phyloP scores from a whole-genome alignment of 2,113 vertebrate species.

The Carassius auratus region DNA sequence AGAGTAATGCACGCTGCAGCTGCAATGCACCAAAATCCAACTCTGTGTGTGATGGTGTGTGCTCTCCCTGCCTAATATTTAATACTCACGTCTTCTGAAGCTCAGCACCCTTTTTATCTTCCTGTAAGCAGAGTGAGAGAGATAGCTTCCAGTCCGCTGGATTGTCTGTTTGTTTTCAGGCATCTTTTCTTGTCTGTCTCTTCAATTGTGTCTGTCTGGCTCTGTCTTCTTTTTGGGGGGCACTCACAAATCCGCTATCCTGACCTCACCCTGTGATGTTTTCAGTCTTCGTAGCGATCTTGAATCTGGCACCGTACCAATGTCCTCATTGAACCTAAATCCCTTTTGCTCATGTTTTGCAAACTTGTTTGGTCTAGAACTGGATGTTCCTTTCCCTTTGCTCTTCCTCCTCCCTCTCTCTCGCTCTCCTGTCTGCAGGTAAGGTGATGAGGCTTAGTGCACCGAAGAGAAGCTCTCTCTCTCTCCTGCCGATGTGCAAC shows the following conservation, averaged over 20 bases:
- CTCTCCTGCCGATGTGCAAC: conserved; percentile 37
- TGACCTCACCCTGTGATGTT: not conserved
- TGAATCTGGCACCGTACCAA: not conserved
- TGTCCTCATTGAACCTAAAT: not conserved
- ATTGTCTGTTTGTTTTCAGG: conserved; percentile 60
- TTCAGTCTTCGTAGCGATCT: not conserved
- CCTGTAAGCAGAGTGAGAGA: conserved; percentile 65
- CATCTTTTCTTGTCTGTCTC: conserved; percentile 44
- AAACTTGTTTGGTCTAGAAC: conserved; percentile 29
- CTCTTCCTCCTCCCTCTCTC: conserved; percentile 1
- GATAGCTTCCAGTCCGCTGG: conserved; percentile 58
- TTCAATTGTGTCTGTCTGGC: not conserved
- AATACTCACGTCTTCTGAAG: conserved; percentile 65
- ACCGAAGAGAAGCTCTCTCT: conserved; percentile 16
- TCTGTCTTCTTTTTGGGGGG: not conserved
- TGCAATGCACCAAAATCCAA: conserved; percentile 40
- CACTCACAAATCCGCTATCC: not conserved
- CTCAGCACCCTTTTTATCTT: conserved; percentile 68
- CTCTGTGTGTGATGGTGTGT: conserved; percentile 14
- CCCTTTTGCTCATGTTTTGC: conserved; percentile 20
- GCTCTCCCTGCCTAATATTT: not conserved
- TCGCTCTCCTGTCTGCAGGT: conserved; percentile 36
- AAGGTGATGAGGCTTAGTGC: conserved; percentile 21
- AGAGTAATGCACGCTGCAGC: not conserved
- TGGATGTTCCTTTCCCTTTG: not conserved